phyloP scores from a whole-genome alignment of 2,888 invertebrate genomes.

The Ophonus ardosiacus region DNA sequence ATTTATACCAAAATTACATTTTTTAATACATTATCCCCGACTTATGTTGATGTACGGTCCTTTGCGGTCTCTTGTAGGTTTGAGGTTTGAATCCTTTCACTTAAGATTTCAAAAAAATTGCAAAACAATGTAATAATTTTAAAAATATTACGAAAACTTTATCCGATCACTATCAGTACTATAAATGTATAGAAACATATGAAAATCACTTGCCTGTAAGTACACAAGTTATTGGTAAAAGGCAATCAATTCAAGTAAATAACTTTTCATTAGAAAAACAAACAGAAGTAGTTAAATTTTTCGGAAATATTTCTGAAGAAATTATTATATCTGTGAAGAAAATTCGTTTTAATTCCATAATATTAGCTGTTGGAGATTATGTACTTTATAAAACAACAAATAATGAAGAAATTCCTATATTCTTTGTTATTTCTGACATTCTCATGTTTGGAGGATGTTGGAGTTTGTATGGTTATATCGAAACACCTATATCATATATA shows the following conservation, averaged over 20 bases:
- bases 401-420: background rate
- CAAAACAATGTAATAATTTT: background rate
- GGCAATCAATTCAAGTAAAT: background rate
- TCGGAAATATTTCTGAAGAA: background rate
- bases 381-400: background rate
- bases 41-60: background rate
- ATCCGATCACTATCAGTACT: background rate
- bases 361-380: background rate
- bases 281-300: background rate
- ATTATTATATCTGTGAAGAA: background rate
- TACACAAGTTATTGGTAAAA: background rate
- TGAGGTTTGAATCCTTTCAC: background rate
- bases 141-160: constrained; percentile 3
- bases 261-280: background rate
- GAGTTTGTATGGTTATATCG: background rate
- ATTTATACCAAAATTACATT: too few relatives aligned
- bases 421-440: background rate
- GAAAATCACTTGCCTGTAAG: background rate
- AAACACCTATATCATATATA: background rate
- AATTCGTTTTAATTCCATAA: background rate
- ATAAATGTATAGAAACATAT: background rate
- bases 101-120: background rate
- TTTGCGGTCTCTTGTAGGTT: background rate
- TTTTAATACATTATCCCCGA: background rate
- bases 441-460: background rate